Base-by-base conservation (phyloP, 2,888 invertebrate species). In the Hololepta plana region DNA sequence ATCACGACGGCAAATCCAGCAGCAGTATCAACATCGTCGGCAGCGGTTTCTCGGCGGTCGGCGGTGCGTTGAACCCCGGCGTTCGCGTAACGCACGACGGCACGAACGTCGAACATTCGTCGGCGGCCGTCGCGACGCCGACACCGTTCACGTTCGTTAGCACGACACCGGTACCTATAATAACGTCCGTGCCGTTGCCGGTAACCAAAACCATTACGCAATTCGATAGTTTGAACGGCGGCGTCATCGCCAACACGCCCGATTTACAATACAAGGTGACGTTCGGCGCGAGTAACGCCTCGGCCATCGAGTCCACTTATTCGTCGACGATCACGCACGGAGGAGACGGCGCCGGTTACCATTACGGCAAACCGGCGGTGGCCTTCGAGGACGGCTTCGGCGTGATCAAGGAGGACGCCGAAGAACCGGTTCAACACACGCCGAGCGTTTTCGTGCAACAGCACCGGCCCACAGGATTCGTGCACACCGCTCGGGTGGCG, bases 211-310 rank as follows among this genome's bases (percentile, higher is more conserved):
- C 39, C 4, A 34, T 34, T 19, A 26, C 38, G 8, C 36, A 38
- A 4, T 43, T 49, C 26, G 42, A 43, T 24, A 42, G 36, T 23
- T 43, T 38, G 26, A 38, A 42, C 17, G 46, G 43, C 15, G 51
- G 51, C 9, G 51, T 51, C 6, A 43, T 51, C 6, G 51, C 50
- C 3, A 52, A 51, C 26, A 31, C 46, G 4, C 51, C 51, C 1
- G 40, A 48, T 36, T 32, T 50, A n/a, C 51, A 52, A 32, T 43
- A 44, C 26, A 46, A 44, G 37, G 31, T 47, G 3, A 34, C 32
- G 12, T 31, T 32, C 15, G 23, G 16, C 3, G 26, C 20, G 11
- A 25, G 24, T 2, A 24, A 27, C 13, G 9, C n/a, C 7, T 17
- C n/a, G 7, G 7, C n/a, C 17, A 17, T 7, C n/a, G n/a, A n/a